Conservation (phyloP, 64 coral and sea anemone genomes). For the Stichodactyla mertensii region DNA sequence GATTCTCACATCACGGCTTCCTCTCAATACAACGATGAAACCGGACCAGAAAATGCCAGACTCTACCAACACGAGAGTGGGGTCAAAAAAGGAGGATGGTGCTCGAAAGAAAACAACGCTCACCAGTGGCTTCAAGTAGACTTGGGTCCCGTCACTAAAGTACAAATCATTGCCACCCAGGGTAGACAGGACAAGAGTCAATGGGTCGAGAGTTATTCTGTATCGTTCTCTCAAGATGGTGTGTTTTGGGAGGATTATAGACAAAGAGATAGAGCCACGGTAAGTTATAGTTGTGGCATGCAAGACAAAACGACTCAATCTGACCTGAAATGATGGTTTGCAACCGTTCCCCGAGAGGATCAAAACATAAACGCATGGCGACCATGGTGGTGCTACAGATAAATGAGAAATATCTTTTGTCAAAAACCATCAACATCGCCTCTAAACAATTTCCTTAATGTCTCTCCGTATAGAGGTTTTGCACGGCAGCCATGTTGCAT, state of each 20-base stretch:
- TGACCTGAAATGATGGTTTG: no score
- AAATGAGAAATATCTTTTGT: no score
- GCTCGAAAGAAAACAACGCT: not conserved
- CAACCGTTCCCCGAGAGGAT: no score
- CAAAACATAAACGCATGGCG: no score
- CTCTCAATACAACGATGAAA: constrained; percentile 18
- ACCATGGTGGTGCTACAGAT: no score
- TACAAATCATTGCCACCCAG: constrained; percentile 24
- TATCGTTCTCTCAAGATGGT: constrained; percentile 22
- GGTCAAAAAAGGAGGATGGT: constrained; percentile 32
- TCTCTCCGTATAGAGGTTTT: no score
- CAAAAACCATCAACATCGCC: no score
- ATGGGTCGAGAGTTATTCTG: constrained; percentile 36
- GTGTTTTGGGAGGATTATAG: constrained; percentile 52
- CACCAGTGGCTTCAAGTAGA: constrained; percentile 49
- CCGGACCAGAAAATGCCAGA: constrained; percentile 28
- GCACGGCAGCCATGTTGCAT: no score
- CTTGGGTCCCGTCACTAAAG: constrained; percentile 22
- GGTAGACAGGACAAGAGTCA: constrained; percentile 28
- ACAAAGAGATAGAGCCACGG: constrained; percentile 18
- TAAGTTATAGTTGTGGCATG: not conserved
- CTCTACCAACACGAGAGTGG: constrained; percentile 23
- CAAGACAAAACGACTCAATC: no score
- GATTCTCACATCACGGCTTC: constrained; percentile 40
- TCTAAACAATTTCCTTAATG: no score